These are phyloP conservation scores for Cephus spinipes DNA, from an alignment of 2,888 invertebrate species.

Conservation along the genomic window DNA sequence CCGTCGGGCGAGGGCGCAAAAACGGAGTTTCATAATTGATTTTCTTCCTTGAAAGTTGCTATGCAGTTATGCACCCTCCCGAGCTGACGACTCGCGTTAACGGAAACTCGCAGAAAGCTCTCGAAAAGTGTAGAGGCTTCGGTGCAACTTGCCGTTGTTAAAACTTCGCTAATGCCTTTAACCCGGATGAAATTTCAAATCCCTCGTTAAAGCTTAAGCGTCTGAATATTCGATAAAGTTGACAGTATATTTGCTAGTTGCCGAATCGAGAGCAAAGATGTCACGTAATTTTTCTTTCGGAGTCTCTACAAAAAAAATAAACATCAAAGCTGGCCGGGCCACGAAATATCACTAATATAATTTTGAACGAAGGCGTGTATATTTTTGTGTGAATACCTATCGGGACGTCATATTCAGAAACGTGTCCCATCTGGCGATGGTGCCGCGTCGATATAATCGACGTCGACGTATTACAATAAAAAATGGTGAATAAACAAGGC, in stretches of 20 bases:
- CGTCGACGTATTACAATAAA: constrained; percentile 14
- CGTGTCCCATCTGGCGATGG: constrained; percentile 16
- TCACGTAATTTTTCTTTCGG: neutral
- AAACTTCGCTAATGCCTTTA: neutral
- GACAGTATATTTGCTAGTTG: neutral
- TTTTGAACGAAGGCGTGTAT: neutral
- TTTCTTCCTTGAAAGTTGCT: constrained; percentile 55
- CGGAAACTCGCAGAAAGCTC: constrained; percentile 48
- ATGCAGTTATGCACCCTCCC: constrained; percentile 42
- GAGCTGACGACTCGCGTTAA: constrained; percentile 16
- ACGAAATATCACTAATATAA: neutral
- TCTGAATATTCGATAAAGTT: neutral
- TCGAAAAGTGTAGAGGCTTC: constrained; percentile 39
- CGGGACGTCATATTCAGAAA: constrained; percentile 8
- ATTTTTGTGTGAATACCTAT: neutral
- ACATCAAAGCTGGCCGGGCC: neutral
- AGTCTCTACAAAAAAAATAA: neutral
- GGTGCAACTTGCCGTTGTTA: neutral
- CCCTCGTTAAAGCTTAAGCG: neutral
- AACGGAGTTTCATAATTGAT: constrained; percentile 55
- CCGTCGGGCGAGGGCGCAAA: neutral
- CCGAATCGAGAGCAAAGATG: neutral
- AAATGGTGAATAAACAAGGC: neutral
- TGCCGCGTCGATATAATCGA: constrained; percentile 1
- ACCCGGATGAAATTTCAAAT: neutral